Base-by-base conservation (phyloP, 2,113 vertebrate species). In the Willisornis vidua region DNA sequence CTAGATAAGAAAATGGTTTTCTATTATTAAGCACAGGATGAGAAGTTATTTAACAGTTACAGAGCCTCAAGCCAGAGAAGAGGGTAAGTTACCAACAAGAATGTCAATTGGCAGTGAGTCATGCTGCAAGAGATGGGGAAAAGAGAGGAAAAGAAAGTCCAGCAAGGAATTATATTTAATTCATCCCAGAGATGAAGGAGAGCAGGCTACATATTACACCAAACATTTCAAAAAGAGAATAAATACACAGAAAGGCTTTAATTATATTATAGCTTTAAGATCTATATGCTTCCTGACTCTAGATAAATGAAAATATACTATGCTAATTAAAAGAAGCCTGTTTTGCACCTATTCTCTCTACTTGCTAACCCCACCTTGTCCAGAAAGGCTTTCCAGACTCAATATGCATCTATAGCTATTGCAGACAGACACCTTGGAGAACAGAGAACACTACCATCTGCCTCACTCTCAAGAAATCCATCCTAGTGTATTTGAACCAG, bases 1-100 rank as follows among this genome's bases (percentile, higher is more conserved):
- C 37, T 85, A 93, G 63, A 54, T 83, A 93, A n/a, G 45, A 90
- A 91, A 89, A 94, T 48, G 33, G 6, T 86, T 88, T 85, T 79
- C 51, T 78, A 35, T 65, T 87, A 76, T 74, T 77, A 55, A 88
- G 67, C 39, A 66, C 48, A 80, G 46, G 51, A 62, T 43, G 70
- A 91, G n/a, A 81, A 72, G 20, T 91, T 89, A 87, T 54, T 94
- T 83, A 95, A 91, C 59, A 80, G n/a, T 45, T 83, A 91, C 0
- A 93, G 35, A 91, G 75, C 79, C 79, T 83, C 20, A 28, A 94
- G 71, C 33, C 52, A 87, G 46, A 62, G 54, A 74, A 90, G 28
- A 61, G 66, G 85, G 51, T 45, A 76, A 89, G 46, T 80, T 87
- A 39, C 71, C 59, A 45, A 41, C 10, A 46, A 39, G 59, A 91